A percentile compares a stretch with the other conserved stretches of the same genome.
Evolutionary conservation across 2,113 vertebrate species (phyloP).

Genomic region (Muscicapa adusta): DNA sequence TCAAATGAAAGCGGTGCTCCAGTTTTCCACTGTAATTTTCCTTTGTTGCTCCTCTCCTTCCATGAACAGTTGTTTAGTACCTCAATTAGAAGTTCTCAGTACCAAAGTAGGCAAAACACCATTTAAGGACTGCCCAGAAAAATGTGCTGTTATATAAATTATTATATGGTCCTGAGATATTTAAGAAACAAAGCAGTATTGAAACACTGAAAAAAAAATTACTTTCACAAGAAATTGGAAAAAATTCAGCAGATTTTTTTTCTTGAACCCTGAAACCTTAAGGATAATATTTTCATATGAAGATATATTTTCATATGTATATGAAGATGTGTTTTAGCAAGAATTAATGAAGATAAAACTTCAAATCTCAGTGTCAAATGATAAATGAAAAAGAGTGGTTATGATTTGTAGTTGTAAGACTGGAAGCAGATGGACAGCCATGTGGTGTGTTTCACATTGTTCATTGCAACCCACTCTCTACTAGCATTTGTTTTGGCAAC

Average conservation of each 20-base stretch:
- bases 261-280: not conserved
- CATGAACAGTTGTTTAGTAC: not conserved
- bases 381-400: not conserved
- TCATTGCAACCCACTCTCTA: not conserved
- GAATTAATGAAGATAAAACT: not conserved
- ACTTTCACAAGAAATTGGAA: not conserved
- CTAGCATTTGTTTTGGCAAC: not conserved
- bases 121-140: not conserved
- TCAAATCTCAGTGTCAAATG: not conserved
- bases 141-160: not conserved
- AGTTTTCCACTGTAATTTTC: not conserved
- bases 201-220: not conserved
- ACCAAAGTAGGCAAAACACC: not conserved
- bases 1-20: not conserved
- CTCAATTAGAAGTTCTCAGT: not conserved
- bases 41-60: not conserved
- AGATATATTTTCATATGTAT: not conserved
- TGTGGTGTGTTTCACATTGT: not conserved
- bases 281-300: not conserved
- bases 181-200: not conserved
- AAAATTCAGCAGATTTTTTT: not conserved
- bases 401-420: not conserved
- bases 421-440: conserved; percentile 25
- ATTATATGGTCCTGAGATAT: not conserved
- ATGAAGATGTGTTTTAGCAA: not conserved